Evolutionary conservation across 2,888 invertebrate genomes (phyloP), one percentile per base, ranked within the genome.

Genomic region (Sinohyriopsis cumingii): DNA sequence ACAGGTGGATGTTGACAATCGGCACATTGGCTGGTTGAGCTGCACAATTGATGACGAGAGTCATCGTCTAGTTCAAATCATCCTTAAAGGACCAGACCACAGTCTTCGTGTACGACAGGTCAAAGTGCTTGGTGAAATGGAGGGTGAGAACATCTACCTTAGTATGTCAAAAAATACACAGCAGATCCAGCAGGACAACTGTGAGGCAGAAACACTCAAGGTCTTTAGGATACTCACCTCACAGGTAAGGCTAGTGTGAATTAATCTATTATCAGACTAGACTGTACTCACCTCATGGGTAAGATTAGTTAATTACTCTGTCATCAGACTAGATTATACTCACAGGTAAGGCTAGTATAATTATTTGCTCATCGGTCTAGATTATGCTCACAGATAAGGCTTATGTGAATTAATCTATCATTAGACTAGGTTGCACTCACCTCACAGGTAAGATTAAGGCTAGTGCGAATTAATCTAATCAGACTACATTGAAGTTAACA

Each of bases 151-250:
- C 22, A 69, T 82, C 24, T 73, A 77, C 18, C 75, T 87, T 76
- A 73, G 85, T 63, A 77, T 89, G 77, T 87, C 88, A 79, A 85
- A 86, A 80, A 82, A 88, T 75, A 77, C 91, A 67, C 78, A 91
- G 55, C 93, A 93, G 53, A 94, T 97, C 24, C 94, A 97, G 78
- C 96, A 96, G 87, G 92, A 94, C 73, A 94, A 95, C 85, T 95
- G 97, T 82, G 98, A 98, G 90, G 92, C 94, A 0, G 98, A 98
- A 91, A 98, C 98, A 0, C 91, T 98, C 59, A 92, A 95, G 77
- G 97, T 98, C 0, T 98, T 98, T 90, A 92, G 97, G 20, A 92
- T 97, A 12, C 94, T 98, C 56, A 97, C 97, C 0, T 94, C 95
- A 61, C 96, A 96, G 93, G 95, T 94, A 88, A 78, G 77, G 56